phyloP scores from a whole-genome alignment of 2,797 vertebrate species.

The Cephalopachus bancanus region DNA sequence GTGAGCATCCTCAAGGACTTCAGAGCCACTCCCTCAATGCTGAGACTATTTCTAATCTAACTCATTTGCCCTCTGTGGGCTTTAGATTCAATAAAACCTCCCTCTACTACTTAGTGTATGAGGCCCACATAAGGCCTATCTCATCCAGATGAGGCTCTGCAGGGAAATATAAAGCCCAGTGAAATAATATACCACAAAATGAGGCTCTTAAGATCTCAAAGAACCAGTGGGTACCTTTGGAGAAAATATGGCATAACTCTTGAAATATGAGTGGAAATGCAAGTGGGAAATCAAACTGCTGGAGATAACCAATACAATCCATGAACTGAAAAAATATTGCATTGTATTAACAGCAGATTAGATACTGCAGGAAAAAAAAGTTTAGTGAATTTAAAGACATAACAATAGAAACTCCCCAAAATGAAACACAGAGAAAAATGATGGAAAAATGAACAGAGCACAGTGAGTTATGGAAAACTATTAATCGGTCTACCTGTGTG shows the following conservation, averaged over 20 bases:
- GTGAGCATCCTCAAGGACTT: background rate
- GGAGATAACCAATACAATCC: background rate
- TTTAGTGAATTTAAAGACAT: too few species aligned
- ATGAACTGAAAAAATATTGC: constrained; percentile 7
- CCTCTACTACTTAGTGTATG: background rate
- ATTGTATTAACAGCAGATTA: background rate
- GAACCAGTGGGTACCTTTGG: background rate
- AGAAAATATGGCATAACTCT: background rate
- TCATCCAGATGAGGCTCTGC: background rate
- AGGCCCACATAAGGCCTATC: too few species aligned
- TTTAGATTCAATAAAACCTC: background rate
- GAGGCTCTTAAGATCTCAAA: background rate
- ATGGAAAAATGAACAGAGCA: background rate
- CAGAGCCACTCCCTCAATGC: background rate
- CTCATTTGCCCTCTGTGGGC: background rate
- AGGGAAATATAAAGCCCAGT: background rate
- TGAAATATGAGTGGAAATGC: background rate
- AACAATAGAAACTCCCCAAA: too few species aligned
- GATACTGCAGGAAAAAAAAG: too few species aligned
- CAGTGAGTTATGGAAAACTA: background rate
- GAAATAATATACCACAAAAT: background rate
- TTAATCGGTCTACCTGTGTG: background rate
- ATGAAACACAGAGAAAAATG: background rate
- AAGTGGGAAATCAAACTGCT: background rate
- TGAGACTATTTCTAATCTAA: background rate